Conservation (phyloP, 1,140 invertebrate genomes). For the Drosophila sproati region DNA sequence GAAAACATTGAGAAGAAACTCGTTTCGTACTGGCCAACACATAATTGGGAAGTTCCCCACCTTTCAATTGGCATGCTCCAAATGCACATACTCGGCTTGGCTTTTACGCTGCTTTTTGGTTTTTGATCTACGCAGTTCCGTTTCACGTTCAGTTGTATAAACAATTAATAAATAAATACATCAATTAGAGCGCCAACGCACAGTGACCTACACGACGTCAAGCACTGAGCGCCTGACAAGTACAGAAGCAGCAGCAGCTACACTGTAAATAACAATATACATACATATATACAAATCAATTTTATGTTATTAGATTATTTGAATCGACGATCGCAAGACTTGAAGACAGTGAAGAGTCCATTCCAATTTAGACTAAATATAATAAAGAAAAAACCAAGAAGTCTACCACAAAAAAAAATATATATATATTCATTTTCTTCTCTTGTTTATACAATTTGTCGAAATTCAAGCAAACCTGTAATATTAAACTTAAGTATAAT, state of each 20-base stretch:
- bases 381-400: too few species aligned
- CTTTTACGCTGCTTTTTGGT: background rate
- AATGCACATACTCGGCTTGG: slow-evolving; percentile 17
- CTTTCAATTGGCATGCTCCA: slow-evolving; percentile 39
- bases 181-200: slow-evolving; percentile 78
- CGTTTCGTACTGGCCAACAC: slow-evolving; percentile 35
- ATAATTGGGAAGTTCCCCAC: slow-evolving; percentile 61
- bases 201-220: slow-evolving; percentile 70
- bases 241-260: slow-evolving; percentile 9
- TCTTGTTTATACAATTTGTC: too few species aligned
- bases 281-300: background rate
- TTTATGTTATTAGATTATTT: background rate
- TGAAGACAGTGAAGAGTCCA: background rate
- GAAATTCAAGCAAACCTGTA: too few species aligned
- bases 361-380: background rate
- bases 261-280: background rate
- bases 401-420: too few species aligned
- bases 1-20: slow-evolving; percentile 52
- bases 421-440: too few species aligned
- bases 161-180: slow-evolving; percentile 73
- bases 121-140: slow-evolving; percentile 56
- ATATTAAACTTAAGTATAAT: too few species aligned
- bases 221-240: slow-evolving; percentile 30
- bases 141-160: slow-evolving; percentile 51
- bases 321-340: too few species aligned